A percentile compares a stretch with the other conserved stretches of the same genome.
Evolutionary conservation across 2,888 invertebrate genomes (phyloP).

Genomic region (Eupeodes latifasciatus): DNA sequence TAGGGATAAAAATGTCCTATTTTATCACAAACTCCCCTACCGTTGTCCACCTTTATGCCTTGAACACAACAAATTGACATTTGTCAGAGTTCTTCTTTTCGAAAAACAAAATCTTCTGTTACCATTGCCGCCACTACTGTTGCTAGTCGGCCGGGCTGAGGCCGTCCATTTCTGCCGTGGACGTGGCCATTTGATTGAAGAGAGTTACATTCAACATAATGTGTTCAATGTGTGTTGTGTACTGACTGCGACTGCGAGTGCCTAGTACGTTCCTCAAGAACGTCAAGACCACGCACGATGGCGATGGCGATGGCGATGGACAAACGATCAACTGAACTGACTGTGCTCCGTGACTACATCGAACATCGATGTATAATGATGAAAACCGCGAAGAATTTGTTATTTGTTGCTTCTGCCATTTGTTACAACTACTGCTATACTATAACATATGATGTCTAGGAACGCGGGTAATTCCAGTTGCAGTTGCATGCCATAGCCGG

Average conservation of each 20-base stretch:
- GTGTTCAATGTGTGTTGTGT: slow-evolving; percentile 45
- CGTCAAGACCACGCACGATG: slow-evolving; percentile 65
- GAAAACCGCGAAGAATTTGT: slow-evolving; percentile 63
- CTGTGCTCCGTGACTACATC: not conserved
- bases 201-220: slow-evolving; percentile 52
- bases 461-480: slow-evolving; percentile 67
- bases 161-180: not conserved
- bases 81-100: slow-evolving; percentile 25
- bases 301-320: not conserved
- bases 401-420: slow-evolving; percentile 63
- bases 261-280: slow-evolving; percentile 22
- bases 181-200: slow-evolving; percentile 59
- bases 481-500: slow-evolving; percentile 2
- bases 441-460: slow-evolving; percentile 48
- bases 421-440: slow-evolving; percentile 49
- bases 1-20: not conserved
- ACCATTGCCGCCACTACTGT: not conserved
- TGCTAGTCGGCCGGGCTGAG: not conserved
- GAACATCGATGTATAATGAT: slow-evolving; percentile 9
- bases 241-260: not conserved
- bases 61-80: slow-evolving; percentile 44
- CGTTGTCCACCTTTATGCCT: slow-evolving; percentile 10
- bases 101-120: slow-evolving; percentile 37
- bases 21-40: not conserved
- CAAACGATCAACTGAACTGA: not conserved